Percentiles rank a stretch among this genome's conserved stretches.
Evolutionary conservation across 2,113 vertebrate genomes (phyloP).

Genomic region (Otocyon megalotis): DNA sequence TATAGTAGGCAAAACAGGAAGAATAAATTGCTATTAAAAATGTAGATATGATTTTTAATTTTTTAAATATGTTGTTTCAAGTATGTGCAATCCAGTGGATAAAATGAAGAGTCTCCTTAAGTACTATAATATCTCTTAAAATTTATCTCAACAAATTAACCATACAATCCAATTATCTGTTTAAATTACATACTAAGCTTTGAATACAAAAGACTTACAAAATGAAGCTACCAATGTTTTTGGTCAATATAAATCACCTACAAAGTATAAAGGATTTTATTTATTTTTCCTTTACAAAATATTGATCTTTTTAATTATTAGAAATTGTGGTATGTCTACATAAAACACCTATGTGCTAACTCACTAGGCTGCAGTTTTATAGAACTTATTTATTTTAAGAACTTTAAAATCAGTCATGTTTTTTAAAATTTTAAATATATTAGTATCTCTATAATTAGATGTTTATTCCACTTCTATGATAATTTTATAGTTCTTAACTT

Average conservation of each 20-base stretch:
- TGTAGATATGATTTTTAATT: background rate
- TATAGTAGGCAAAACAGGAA: background rate
- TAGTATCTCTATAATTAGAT: background rate
- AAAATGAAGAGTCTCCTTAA: background rate
- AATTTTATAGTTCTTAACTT: conserved; percentile 26
- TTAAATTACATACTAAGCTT: background rate
- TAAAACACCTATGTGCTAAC: background rate
- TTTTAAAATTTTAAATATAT: background rate
- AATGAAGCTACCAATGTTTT: background rate
- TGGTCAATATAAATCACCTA: background rate
- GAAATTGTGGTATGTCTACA: background rate
- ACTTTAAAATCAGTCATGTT: background rate
- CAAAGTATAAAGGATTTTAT: background rate
- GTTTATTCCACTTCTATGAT: background rate
- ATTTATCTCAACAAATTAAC: conserved; percentile 4
- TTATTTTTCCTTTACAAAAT: background rate
- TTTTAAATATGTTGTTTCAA: background rate
- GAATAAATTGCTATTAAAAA: background rate
- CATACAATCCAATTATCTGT: background rate
- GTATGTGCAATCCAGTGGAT: background rate
- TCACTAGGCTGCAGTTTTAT: background rate
- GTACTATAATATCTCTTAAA: background rate
- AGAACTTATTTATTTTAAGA: background rate
- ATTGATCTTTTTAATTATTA: background rate
- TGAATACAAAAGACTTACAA: background rate